Percentiles rank a stretch among this genome's conserved stretches.
Evolutionary conservation across 2,888 invertebrate genomes (phyloP).

Genomic region (Torymus auratus): DNA sequence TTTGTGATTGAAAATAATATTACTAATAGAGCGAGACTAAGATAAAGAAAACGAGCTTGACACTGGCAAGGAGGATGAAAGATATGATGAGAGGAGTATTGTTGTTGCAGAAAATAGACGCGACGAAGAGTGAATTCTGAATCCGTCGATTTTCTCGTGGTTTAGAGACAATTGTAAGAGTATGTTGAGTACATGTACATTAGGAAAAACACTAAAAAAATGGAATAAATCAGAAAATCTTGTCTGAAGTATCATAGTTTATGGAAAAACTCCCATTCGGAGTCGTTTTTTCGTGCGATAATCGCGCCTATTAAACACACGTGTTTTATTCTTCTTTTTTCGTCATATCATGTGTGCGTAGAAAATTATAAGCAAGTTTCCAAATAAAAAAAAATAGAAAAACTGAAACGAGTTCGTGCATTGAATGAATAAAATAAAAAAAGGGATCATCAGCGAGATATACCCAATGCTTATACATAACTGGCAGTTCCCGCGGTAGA

Average conservation of each 20-base stretch:
- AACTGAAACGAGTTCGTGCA: constrained; percentile 13
- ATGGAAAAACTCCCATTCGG: constrained; percentile 22
- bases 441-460: no score
- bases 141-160: not conserved
- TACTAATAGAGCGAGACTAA: not conserved
- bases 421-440: not conserved
- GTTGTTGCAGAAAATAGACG: constrained; percentile 28
- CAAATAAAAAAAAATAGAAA: constrained; percentile 6
- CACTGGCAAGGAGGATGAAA: not conserved
- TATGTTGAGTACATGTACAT: constrained; percentile 44
- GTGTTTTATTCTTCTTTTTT: constrained; percentile 16
- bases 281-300: constrained; percentile 28
- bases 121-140: not conserved
- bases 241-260: constrained; percentile 30
- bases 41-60: constrained; percentile 20
- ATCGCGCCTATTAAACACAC: constrained; percentile 28
- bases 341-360: constrained; percentile 18
- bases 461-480: no score
- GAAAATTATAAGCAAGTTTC: constrained; percentile 1
- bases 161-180: constrained; percentile 1
- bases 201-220: constrained; percentile 29
- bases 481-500: not conserved
- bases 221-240: constrained; percentile 48
- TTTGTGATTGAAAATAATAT: constrained; percentile 21
- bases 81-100: not conserved